Percentiles rank a stretch among this genome's conserved stretches.
phyloP scores from a whole-genome alignment of 2,113 vertebrate species.

The Actenoides hombroni region DNA sequence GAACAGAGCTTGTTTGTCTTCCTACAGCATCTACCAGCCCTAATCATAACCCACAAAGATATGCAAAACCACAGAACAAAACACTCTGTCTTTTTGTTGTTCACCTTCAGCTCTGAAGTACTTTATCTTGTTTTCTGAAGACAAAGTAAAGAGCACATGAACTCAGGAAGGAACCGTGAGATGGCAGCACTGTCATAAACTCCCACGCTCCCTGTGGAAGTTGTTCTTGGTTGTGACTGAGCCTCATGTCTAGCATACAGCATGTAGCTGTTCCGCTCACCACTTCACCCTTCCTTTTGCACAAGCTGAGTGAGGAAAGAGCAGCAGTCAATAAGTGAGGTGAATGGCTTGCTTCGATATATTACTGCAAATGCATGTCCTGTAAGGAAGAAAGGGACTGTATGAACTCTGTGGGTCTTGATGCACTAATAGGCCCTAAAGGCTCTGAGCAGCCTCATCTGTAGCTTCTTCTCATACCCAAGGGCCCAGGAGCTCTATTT shows the following conservation, averaged over 20 bases:
- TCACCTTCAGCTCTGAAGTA: not conserved
- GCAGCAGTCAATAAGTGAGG: not conserved
- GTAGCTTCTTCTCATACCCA: not conserved
- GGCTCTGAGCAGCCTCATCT: not conserved
- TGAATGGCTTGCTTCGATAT: not conserved
- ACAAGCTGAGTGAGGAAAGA: not conserved
- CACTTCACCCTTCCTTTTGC: not conserved
- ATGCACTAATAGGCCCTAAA: not conserved
- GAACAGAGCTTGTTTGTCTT: not conserved
- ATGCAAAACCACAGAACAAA: not conserved
- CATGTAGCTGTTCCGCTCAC: not conserved
- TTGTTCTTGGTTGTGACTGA: not conserved
- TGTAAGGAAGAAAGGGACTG: not conserved
- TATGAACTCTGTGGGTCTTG: not conserved
- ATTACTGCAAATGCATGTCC: not conserved
- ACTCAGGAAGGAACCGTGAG: not conserved
- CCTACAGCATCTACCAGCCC: not conserved
- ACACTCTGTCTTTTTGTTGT: not conserved
- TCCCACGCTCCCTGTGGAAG: not conserved
- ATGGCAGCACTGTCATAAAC: not conserved
- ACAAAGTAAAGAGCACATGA: not conserved
- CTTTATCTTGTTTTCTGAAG: not conserved
- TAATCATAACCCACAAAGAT: not conserved
- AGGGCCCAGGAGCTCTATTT: not conserved
- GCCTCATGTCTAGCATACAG: not conserved